Evolutionary conservation across 2,113 vertebrate genomes (phyloP).

Genomic region (Callocephalon fimbriatum): DNA sequence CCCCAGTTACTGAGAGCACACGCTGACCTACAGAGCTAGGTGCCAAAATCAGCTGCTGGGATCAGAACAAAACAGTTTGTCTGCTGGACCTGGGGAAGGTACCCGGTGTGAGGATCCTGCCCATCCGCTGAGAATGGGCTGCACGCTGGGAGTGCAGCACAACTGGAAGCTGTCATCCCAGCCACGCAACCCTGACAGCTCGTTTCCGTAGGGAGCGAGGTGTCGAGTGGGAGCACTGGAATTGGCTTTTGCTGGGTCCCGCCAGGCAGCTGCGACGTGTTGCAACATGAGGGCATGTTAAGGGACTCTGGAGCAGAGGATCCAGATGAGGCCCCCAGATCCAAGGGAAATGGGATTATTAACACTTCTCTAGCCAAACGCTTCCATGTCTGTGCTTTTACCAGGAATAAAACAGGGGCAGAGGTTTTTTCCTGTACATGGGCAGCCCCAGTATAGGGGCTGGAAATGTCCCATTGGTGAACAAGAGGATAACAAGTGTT

Average conservation of each 20-base stretch:
- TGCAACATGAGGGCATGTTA: neutral
- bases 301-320: neutral
- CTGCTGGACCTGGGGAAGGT: neutral
- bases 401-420: neutral
- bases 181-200: neutral
- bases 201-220: neutral
- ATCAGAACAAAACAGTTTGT: neutral
- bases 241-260: neutral
- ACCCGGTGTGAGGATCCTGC: neutral
- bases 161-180: neutral
- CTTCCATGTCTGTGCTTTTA: neutral
- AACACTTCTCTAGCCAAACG: neutral
- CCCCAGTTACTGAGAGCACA: accelerated
- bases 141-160: accelerated
- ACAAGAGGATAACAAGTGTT: neutral
- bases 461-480: neutral
- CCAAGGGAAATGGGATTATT: neutral
- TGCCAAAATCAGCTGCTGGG: neutral
- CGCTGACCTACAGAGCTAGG: accelerated
- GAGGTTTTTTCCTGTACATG: neutral
- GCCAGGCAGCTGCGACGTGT: accelerated
- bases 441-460: neutral
- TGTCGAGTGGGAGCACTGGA: neutral
- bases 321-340: neutral
- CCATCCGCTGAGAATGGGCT: accelerated